Conservation (phyloP, 2,113 vertebrate genomes). For the Natator depressus region DNA sequence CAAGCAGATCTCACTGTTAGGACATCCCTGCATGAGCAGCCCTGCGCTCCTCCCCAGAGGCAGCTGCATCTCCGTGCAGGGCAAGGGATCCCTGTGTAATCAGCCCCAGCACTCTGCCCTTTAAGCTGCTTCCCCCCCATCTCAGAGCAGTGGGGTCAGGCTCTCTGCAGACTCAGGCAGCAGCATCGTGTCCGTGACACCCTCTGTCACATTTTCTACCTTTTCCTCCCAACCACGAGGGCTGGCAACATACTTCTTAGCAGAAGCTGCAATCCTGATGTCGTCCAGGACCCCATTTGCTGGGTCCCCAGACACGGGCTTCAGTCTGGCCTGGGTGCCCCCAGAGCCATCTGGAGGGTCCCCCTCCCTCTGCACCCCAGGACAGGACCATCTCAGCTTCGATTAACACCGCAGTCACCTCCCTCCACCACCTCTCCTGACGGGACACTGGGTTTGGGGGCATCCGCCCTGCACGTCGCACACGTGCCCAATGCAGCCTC, state of each 20-base stretch:
- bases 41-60: not conserved
- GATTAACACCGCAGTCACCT: not conserved
- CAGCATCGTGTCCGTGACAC: not conserved
- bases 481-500: not conserved
- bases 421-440: no score
- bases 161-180: no score
- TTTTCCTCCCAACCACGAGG: not conserved
- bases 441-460: no score
- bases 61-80: not conserved
- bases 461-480: fast-evolving
- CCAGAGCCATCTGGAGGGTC: not conserved
- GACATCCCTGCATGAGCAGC: not conserved
- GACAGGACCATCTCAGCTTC: not conserved
- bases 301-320: not conserved
- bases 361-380: not conserved
- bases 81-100: not conserved
- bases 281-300: not conserved
- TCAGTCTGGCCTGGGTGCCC: not conserved
- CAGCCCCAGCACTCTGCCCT: not conserved
- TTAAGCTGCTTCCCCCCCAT: not conserved
- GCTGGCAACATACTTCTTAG: not conserved
- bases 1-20: not conserved
- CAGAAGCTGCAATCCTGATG: not conserved
- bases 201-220: not conserved
- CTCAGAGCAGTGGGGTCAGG: not conserved